Percentiles rank a stretch among this genome's conserved stretches.
Evolutionary conservation across 2,888 invertebrate genomes (phyloP).

Genomic region (Arge pagana): DNA sequence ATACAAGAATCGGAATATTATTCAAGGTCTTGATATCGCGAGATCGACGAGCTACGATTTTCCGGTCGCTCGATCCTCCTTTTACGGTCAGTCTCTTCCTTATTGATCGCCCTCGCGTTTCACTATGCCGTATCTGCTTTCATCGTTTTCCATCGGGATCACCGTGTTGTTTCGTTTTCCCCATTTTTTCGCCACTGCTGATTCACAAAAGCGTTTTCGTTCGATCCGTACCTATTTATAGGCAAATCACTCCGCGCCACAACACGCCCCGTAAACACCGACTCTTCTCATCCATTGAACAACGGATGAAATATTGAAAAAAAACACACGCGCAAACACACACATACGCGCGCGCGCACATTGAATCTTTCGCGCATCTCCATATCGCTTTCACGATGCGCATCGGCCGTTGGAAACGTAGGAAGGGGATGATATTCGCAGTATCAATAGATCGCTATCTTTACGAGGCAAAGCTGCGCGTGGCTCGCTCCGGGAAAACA

Average conservation of each 20-base stretch:
- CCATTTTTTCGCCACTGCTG: slow-evolving; percentile 16
- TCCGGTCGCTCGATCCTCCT: slow-evolving; percentile 24
- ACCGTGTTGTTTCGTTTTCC: no score
- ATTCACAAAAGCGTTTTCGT: slow-evolving; percentile 27
- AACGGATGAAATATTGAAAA: no score
- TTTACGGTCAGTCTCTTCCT: slow-evolving; percentile 21
- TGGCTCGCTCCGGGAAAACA: slow-evolving; percentile 13
- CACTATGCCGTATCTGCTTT: no score
- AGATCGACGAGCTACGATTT: slow-evolving; percentile 22
- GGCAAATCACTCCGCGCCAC: slow-evolving; percentile 31
- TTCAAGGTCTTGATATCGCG: slow-evolving; percentile 9
- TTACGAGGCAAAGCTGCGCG: slow-evolving; percentile 21
- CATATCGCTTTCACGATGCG: slow-evolving; percentile 18
- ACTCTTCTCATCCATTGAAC: slow-evolving; percentile 14
- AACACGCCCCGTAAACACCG: slow-evolving; percentile 8
- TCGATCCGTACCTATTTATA: slow-evolving; percentile 35
- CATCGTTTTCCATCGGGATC: no score
- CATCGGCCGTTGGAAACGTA: slow-evolving; percentile 11
- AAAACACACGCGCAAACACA: no score
- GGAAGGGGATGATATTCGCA: slow-evolving; percentile 18
- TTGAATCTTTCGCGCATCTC: slow-evolving; percentile 20
- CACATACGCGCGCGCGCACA: no score
- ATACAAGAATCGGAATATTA: slow-evolving; percentile 16
- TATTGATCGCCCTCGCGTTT: no score
- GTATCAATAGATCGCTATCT: slow-evolving; percentile 25